A percentile compares a stretch with the other conserved stretches of the same genome.
These are phyloP conservation scores for Bombus balteatus DNA, from an alignment of 1,140 invertebrate species.

Conservation along the genomic window DNA sequence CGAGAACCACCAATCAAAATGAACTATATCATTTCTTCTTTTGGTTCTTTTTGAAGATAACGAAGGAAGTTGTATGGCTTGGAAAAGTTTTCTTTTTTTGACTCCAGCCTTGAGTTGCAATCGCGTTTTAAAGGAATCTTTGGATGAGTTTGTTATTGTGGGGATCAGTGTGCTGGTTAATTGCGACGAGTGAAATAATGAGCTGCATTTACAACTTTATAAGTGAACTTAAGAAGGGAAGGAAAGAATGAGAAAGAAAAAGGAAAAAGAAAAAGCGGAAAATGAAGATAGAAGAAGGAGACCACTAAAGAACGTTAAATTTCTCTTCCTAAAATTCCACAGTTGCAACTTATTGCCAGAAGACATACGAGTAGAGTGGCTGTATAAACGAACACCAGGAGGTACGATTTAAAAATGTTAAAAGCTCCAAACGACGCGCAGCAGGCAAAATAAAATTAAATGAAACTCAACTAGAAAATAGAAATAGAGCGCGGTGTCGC, in stretches of 20 bases:
- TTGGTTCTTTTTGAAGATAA: background rate
- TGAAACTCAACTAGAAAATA: conserved; percentile 36
- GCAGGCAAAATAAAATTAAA: conserved; percentile 52
- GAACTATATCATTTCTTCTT: background rate
- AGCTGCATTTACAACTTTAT: background rate
- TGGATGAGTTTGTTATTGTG: too few relatives aligned
- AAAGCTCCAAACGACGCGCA: conserved; percentile 18
- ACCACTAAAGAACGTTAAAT: background rate
- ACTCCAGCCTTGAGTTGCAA: background rate
- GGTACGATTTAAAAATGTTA: conserved; percentile 45
- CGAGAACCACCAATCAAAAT: background rate
- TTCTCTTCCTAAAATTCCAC: background rate
- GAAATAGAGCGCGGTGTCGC: conserved; percentile 55
- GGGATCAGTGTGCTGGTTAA: too few relatives aligned
- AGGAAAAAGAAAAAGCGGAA: background rate
- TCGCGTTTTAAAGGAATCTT: background rate
- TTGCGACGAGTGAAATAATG: background rate
- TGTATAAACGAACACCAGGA: too few relatives aligned
- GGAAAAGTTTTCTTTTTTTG: background rate
- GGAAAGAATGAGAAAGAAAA: background rate
- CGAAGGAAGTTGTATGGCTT: background rate
- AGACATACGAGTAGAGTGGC: background rate
- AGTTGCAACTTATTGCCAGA: background rate
- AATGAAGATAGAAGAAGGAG: too few relatives aligned
- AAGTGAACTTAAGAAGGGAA: background rate